Base-by-base conservation (phyloP, 2,888 invertebrate species). In the Cephus nigrinus region DNA sequence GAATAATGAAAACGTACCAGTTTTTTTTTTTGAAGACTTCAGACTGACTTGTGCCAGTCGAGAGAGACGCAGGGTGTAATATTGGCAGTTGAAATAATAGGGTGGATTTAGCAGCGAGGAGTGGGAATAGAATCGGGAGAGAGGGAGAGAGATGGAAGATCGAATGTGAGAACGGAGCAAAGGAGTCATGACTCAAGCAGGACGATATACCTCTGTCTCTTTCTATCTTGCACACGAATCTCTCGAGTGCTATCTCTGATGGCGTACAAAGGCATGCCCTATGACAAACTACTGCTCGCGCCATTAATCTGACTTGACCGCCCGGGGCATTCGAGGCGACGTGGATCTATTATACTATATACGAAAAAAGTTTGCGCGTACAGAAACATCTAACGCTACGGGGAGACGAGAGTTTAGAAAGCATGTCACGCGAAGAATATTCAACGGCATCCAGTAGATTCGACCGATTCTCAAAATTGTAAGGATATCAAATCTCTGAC, bases 261-360 rank as follows among this genome's bases (percentile, higher is more conserved):
- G 23, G 55, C 55, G 9, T 55, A 55, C 55, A 55, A 55, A 55
- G 55, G 55, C 23, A 23, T 55, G 23, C 23, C 55, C 23, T 55
- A 55, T 55, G 55, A 55, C 55, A 55, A 55, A 55, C 55, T 55
- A 55, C 55, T 55, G 55, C 55, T 55, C 55, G 79, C 76, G 78
- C 84, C 82, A 85, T 86, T 86, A 86, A 86, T 86, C 84, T 83
- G 84, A 86, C 86, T 86, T 84, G 82, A 82, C 80, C 79, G 82
- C 80, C 76, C 82, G 76, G 80, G 78, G 73, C 79, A 78, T 78
- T 79, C 83, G 55, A 81, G 79, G 79, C 83, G 82, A 82, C 80
- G 32, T 80, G 81, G 82, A 86, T 86, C 82, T 84, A 86, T 86
- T 86, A 86, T 85, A 23, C 55, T 55, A 55, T 55, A 55, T 55